phyloP scores from a whole-genome alignment of 2,113 vertebrate genomes.

The Podilymbus podiceps region DNA sequence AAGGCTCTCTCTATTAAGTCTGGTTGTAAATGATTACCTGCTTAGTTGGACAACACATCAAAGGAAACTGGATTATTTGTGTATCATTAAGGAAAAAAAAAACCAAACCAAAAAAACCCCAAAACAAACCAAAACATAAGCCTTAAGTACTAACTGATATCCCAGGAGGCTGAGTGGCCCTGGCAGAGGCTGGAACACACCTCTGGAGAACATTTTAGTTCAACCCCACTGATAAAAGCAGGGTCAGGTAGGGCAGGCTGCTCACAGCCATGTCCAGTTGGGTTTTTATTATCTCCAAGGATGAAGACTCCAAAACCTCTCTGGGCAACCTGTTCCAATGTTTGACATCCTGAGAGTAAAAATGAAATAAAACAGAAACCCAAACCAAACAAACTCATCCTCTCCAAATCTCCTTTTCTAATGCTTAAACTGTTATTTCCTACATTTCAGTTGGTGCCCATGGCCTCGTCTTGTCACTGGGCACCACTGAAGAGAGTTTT shows the following conservation, averaged over 20 bases:
- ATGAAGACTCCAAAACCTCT: not conserved
- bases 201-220: not conserved
- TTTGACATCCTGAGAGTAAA: not conserved
- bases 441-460: not conserved
- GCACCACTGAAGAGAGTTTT: not conserved
- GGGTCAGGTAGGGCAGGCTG: not conserved
- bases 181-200: not conserved
- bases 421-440: not conserved
- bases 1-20: not conserved
- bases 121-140: not conserved
- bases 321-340: not conserved
- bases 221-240: not conserved
- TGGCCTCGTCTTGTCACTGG: not conserved
- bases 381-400: not conserved
- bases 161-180: not conserved
- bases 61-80: not conserved
- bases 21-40: not conserved
- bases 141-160: not conserved
- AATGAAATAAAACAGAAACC: not conserved
- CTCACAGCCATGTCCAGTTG: not conserved
- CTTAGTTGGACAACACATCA: not conserved
- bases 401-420: not conserved
- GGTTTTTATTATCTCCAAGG: not conserved
- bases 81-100: not conserved
- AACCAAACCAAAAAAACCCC: fast-evolving